Base-by-base conservation (phyloP, 2,888 invertebrate genomes). In the Griposia aprilina region DNA sequence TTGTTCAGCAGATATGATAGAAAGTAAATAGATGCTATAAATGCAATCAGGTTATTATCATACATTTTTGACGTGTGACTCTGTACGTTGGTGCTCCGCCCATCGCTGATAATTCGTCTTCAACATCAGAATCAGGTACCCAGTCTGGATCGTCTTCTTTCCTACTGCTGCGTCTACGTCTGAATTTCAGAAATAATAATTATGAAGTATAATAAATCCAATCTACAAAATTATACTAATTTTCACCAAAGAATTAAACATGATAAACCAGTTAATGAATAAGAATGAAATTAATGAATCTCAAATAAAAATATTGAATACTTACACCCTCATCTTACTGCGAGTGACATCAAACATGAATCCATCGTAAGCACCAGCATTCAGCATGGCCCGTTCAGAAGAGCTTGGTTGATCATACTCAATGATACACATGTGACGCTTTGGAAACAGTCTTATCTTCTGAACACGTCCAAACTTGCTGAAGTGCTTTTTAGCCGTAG, bases 101-200 rank as follows among this genome's bases (percentile, higher is more conserved):
- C 98, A 98, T 97, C 0, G 98, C 98, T 78, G 97, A 97, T 48
- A 98, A 91, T 91, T 98, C 98, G 0, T 97, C 97, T 92, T 97
- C 97, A 0, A 98, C 97, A 85, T 98, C 98, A 0, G 98, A 97
- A 90, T 98, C 97, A 30, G 97, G 97, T 0, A 97, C 90, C 97
- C 97, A 97, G 73, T 97, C 97, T 1, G 97, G 97, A 87, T 97
- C 97, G 85, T 97, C 96, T 68, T 96, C 96, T 81, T 90, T 95
- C 75, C 94, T 96, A 71, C 94, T 95, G 78, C 91, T 94, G 83
- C 93, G 94, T 78, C 95, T 93, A 57, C 95, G 94, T 80, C 71
- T 91, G 84, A 23, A 50, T 50, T 4, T 8, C 5, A 59, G 7
- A 57, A 59, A 59, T n/a, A 45, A 67, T 20, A 10, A 8, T 30